Percentiles rank a stretch among this genome's conserved stretches.
Evolutionary conservation across 2,797 vertebrate genomes (phyloP).

Genomic region (Artibeus jamaicensis): DNA sequence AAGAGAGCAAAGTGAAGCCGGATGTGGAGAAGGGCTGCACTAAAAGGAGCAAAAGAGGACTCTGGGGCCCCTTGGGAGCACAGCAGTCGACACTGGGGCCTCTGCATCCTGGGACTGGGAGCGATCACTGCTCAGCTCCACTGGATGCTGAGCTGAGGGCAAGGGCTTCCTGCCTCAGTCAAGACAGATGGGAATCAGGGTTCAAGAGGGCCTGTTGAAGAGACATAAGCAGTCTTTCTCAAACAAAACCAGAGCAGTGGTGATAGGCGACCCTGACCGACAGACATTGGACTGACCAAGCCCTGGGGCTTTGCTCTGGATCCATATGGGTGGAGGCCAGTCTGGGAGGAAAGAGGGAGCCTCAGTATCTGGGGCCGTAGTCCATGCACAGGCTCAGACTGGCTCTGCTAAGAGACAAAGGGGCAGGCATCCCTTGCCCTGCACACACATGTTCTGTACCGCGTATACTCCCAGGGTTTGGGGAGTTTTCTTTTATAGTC

Average conservation of each 20-base stretch:
- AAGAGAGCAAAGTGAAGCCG: background rate
- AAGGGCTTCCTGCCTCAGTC: background rate
- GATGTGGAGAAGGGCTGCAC: background rate
- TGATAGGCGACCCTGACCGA: background rate
- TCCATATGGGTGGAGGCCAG: background rate
- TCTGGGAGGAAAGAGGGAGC: background rate
- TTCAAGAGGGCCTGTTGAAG: background rate
- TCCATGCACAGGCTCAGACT: background rate
- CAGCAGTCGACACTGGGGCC: background rate
- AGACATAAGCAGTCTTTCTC: background rate
- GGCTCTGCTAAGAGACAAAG: background rate
- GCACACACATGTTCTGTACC: fast-evolving
- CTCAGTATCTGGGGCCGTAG: background rate
- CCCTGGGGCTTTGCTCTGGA: background rate
- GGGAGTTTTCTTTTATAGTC: background rate
- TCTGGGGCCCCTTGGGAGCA: background rate
- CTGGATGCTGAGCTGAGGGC: background rate
- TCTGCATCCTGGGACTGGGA: background rate
- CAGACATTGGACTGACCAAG: background rate
- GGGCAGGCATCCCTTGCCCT: fast-evolving
- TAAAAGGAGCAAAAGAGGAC: background rate
- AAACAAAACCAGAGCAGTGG: background rate
- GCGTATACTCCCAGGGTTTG: background rate
- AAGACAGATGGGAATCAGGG: background rate
- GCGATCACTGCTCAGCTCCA: background rate